Conservation (phyloP, 2,113 vertebrate genomes). For the Trematomus loennbergii region DNA sequence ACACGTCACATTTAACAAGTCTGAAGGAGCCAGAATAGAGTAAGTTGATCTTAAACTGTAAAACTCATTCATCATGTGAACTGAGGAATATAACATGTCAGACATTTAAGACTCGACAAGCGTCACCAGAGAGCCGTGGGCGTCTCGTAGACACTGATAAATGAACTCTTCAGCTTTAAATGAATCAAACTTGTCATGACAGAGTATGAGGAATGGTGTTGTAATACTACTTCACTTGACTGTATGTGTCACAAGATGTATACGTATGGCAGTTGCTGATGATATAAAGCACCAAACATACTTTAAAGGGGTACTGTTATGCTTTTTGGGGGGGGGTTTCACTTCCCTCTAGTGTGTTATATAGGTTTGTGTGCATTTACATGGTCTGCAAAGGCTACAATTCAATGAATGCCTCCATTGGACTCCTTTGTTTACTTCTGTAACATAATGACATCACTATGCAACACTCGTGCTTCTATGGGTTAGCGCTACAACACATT, state of each 20-base stretch:
- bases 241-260: neutral
- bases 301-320: neutral
- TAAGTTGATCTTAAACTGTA: neutral
- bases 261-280: neutral
- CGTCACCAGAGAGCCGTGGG: neutral
- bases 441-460: too few relatives aligned
- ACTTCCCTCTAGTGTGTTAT: too few relatives aligned
- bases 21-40: neutral
- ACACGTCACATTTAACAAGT: neutral
- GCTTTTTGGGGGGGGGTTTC: too few relatives aligned
- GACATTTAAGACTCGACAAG: neutral
- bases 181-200: neutral
- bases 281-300: neutral
- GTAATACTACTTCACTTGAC: conserved; percentile 1
- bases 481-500: too few relatives aligned
- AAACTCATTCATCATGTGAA: neutral
- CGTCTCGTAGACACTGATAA: conserved; percentile 4
- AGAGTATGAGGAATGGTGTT: conserved; percentile 14
- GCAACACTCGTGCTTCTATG: too few relatives aligned
- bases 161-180: neutral
- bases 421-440: too few relatives aligned
- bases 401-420: too few relatives aligned
- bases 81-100: neutral
- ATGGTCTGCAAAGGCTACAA: too few relatives aligned
- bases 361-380: too few relatives aligned